These are phyloP conservation scores for Carcharodon carcharias DNA, from an alignment of 2,797 vertebrate genomes.

Conservation along the genomic window DNA sequence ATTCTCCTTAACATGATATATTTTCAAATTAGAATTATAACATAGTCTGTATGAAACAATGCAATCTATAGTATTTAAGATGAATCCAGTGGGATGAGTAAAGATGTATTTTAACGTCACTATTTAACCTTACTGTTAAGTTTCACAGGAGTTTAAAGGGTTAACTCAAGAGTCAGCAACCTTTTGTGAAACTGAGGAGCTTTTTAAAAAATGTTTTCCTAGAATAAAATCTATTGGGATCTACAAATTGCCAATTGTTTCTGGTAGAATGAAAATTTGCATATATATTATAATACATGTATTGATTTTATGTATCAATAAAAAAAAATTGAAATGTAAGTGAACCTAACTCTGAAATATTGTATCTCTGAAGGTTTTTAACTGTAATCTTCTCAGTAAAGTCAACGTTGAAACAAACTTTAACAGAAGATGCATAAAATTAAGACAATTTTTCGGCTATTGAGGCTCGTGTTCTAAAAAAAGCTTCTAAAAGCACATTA, in stretches of 20 bases:
- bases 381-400: not conserved
- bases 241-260: not conserved
- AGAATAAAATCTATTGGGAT: not conserved
- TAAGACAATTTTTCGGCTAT: not conserved
- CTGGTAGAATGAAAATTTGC: not conserved
- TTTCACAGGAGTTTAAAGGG: not conserved
- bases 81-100: not conserved
- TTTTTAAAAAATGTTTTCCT: not conserved
- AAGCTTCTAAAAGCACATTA: not conserved
- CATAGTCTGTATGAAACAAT: not conserved
- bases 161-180: not conserved
- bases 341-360: not conserved
- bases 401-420: not conserved
- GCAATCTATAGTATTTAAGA: not conserved
- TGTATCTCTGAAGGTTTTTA: not conserved
- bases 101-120: conserved; percentile 1
- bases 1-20: not conserved
- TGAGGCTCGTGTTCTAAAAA: not conserved
- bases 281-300: not conserved
- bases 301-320: not conserved
- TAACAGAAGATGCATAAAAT: not conserved
- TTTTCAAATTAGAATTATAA: conserved; percentile 4
- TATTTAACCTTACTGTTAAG: not conserved
- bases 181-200: not conserved
- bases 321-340: not conserved